Evolutionary conservation across 2,888 invertebrate species (phyloP).

Genomic region (Diarsia rubi): DNA sequence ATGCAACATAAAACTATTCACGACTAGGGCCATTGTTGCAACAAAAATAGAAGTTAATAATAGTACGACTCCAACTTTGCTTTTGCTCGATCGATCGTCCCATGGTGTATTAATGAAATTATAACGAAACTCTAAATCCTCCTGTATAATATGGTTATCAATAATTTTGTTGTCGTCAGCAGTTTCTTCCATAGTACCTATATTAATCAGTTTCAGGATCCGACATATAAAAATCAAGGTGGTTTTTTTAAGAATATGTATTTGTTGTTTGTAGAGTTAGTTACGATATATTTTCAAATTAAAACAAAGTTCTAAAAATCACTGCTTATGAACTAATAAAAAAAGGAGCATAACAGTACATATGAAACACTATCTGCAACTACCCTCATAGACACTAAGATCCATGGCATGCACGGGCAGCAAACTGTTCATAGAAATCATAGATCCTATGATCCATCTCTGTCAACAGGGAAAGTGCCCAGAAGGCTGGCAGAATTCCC

Average conservation of each 20-base stretch:
- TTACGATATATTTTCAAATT: neutral
- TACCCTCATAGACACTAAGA: neutral
- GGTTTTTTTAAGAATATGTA: slow-evolving; percentile 12
- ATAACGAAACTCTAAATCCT: slow-evolving; percentile 76
- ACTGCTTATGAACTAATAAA: no score
- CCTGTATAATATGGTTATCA: slow-evolving; percentile 67
- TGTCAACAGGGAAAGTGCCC: no score
- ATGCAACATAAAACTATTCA: slow-evolving; percentile 79
- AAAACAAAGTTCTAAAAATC: neutral
- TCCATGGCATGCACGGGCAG: no score
- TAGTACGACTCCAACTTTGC: slow-evolving; percentile 79
- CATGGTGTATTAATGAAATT: slow-evolving; percentile 84
- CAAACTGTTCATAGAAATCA: no score
- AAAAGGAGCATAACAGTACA: no score
- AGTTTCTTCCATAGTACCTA: slow-evolving; percentile 59
- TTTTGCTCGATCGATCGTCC: slow-evolving; percentile 82
- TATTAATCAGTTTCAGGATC: neutral
- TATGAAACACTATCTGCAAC: neutral
- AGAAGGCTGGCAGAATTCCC: no score
- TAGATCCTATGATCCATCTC: no score
- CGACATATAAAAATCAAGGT: slow-evolving; percentile 36
- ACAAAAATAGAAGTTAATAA: slow-evolving; percentile 79
- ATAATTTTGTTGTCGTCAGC: slow-evolving; percentile 73
- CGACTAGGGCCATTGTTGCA: slow-evolving; percentile 75
- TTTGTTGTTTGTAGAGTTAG: neutral